Base-by-base conservation (phyloP, 2,797 vertebrate genomes). In the Anguilla marmorata region DNA sequence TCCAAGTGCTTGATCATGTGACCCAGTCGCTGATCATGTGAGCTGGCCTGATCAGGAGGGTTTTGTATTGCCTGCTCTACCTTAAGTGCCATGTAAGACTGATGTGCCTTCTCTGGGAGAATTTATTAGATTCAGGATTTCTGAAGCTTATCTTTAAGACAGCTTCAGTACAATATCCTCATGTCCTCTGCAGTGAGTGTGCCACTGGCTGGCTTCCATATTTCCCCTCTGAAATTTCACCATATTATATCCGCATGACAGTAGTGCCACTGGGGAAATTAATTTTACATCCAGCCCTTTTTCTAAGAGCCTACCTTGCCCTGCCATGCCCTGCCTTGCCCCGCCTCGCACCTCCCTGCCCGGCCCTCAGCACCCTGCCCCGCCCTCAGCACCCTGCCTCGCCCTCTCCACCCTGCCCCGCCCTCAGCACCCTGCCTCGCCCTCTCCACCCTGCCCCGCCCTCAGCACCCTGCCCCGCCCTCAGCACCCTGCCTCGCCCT, bases 231-330 rank as follows among this genome's bases (percentile, higher is more conserved):
- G 89, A 88, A 60, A 90, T 92, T 92, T 91, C 90, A 87, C 90
- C 50, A 90, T 93, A 89, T 93, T 88, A 90, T 91, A 93, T 93
- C 93, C 91, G 89, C 94, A 90, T 94, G 91, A 91, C 93, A 93
- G 93, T 94, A 91, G 88, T 90, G 90, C 93, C 90, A 86, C 89
- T 89, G 91, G 92, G 92, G 87, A 88, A 90, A 93, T 95, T 92
- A 95, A 95, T 95, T 93, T 93, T 94, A 88, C 92, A 94, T 94
- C 90, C 89, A 90, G 87, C 0, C 88, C 88, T 88, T 86, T 88
- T 84, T 45, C 86, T 85, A 88, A 87, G 83, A 2, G 84, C 85
- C 87, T 48, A 83, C 30, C 2, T 80, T 5, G 27, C 76, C 12
- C 41, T 72, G 63, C 58, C 58, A 14, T 16, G 19, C 58, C 21